Evolutionary conservation across 1,140 invertebrate species (phyloP), one percentile per base, ranked within the genome.

Genomic region (Drosophila simulans): DNA sequence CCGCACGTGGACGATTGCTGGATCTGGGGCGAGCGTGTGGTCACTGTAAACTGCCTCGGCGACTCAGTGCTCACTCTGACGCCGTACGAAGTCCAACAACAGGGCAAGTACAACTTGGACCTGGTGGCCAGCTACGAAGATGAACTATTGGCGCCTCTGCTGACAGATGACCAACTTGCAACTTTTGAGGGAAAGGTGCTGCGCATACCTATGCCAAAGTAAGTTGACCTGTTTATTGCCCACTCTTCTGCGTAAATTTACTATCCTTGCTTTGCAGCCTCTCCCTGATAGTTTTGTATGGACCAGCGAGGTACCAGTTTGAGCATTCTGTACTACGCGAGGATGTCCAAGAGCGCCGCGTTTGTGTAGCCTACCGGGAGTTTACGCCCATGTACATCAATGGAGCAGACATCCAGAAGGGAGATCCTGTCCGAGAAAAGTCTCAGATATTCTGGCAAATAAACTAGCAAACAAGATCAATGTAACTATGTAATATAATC

Each of bases 21-120:
- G 99, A 95, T 99, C 42, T 99, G 99, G 99, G 99, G 99, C 25
- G 98, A 99, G 93, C 94, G 98, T 69, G 96, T 99, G 25, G 96
- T 99, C 3, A 99, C 98, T 2, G 94, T 99, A 0, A 99, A 98
- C 92, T 94, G 98, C 63, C 90, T 97, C 13, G 95, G 96, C 7
- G 95, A 98, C 92, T 96, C 97, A 0, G 94, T 96, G 15, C 93
- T 99, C n/a, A 98, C 97, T 11, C 95, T 99, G 93, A 97, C 94
- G 0, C 93, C 68, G 1, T 92, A 90, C 37, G 70, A 90, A 42
- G 92, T 74, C 94, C 94, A 89, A 90, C 92, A 73, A 94, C 94
- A 27, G 4, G 93, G 92, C 13, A 95, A 95, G 80, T 98, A 98
- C 89, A 97, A 97, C 93, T 92, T 97, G 40, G 79, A 92, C 70